Conservation (phyloP, 2,113 vertebrate genomes). For the Rhinolophus sinicus region DNA sequence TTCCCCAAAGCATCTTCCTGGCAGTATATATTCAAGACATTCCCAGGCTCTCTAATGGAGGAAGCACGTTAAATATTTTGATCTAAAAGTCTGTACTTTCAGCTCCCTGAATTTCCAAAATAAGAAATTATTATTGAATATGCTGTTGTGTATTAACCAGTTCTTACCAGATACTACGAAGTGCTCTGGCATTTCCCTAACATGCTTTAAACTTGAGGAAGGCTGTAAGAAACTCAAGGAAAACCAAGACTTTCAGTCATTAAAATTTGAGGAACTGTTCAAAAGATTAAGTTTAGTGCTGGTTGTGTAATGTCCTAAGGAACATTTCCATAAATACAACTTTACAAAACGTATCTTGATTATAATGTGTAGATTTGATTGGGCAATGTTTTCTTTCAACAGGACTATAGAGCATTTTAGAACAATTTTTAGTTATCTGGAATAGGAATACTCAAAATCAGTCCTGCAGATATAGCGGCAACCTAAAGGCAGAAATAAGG, state of each 20-base stretch:
- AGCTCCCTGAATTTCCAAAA: neutral
- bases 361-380: slow-evolving; percentile 7
- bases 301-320: neutral
- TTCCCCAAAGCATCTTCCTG: neutral
- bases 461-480: neutral
- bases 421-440: slow-evolving; percentile 51
- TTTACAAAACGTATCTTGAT: slow-evolving; percentile 60
- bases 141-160: neutral
- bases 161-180: neutral
- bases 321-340: slow-evolving; percentile 33
- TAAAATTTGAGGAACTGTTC: neutral
- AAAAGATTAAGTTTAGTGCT: neutral
- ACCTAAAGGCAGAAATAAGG: neutral
- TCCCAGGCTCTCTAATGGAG: neutral
- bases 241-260: neutral
- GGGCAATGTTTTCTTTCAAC: neutral
- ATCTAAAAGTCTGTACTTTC: neutral
- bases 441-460: slow-evolving; percentile 9
- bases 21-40: neutral
- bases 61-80: neutral
- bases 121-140: neutral
- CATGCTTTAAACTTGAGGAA: neutral
- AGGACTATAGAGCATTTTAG: neutral
- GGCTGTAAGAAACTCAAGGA: slow-evolving; percentile 23
- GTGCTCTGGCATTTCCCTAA: neutral